A percentile compares a stretch with the other conserved stretches of the same genome.
Conservation (phyloP, 2,797 vertebrate genomes). For the Mallotus villosus region DNA sequence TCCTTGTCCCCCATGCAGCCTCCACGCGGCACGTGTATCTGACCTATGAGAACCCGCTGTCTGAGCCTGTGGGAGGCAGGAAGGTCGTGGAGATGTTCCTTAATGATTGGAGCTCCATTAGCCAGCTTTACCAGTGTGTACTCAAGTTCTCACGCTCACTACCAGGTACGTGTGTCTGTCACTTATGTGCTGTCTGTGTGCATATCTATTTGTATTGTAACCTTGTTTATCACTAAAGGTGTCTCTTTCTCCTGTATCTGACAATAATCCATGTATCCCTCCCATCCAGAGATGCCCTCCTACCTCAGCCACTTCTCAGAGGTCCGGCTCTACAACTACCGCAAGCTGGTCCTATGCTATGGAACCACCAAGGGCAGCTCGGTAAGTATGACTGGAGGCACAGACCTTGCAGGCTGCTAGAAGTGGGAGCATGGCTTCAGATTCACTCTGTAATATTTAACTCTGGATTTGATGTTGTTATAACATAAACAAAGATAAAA, state of each 20-base stretch:
- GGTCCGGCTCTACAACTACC: constrained; percentile 96
- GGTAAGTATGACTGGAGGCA: constrained; percentile 67
- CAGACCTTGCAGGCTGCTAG: too few species aligned
- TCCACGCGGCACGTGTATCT: constrained; percentile 94
- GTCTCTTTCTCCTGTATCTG: background rate
- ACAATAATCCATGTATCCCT: background rate
- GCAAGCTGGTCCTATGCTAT: constrained; percentile 96
- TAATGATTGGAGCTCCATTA: constrained; percentile 96
- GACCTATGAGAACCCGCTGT: constrained; percentile 95
- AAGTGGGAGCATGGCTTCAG: too few species aligned
- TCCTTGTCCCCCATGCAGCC: constrained; percentile 67
- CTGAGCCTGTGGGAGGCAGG: constrained; percentile 94
- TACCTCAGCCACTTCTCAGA: constrained; percentile 95
- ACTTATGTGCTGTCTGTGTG: constrained; percentile 2
- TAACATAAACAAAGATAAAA: background rate
- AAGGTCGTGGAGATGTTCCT: constrained; percentile 99
- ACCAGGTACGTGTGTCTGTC: constrained; percentile 78
- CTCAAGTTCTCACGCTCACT: constrained; percentile 90
- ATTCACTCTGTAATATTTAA: too few species aligned
- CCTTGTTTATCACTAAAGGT: too few species aligned
- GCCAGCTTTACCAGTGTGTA: constrained; percentile 95
- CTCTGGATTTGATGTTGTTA: too few species aligned
- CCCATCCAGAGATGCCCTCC: constrained; percentile 87
- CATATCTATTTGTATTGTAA: background rate
- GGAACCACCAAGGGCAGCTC: constrained; percentile 97